phyloP scores from a whole-genome alignment of 2,888 invertebrate species.

The Tiphia femorata region DNA sequence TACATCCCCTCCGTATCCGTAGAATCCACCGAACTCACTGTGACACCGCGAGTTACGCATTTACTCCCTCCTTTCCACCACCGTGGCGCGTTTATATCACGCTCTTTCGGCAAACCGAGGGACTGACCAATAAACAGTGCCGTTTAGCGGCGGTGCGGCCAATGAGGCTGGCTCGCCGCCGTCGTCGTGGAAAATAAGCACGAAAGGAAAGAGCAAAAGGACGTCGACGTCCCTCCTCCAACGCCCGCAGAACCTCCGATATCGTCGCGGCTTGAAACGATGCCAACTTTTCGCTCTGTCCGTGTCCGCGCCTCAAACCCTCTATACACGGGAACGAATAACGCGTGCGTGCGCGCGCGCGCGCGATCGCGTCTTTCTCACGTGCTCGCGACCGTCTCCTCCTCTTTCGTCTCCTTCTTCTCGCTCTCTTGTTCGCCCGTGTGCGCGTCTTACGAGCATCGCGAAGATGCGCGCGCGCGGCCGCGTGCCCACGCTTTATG shows the following conservation, averaged over 20 bases:
- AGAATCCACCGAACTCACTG: too few relatives aligned
- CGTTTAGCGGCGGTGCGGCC: conserved; percentile 28
- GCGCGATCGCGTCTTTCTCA: conserved; percentile 2
- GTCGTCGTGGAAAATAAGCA: conserved; percentile 54
- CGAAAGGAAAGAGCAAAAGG: conserved; percentile 35
- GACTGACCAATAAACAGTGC: conserved; percentile 29
- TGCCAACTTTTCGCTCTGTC: conserved; percentile 41
- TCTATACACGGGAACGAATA: conserved; percentile 11
- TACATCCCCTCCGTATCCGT: too few relatives aligned
- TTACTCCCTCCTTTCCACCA: too few relatives aligned
- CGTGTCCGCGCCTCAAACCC: conserved; percentile 15
- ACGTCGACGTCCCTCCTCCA: too few relatives aligned
- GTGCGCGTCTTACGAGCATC: too few relatives aligned
- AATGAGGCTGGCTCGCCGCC: conserved; percentile 37
- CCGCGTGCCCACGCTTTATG: too few relatives aligned
- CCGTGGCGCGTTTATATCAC: too few relatives aligned
- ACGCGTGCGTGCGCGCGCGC: conserved; percentile 6
- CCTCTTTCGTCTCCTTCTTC: too few relatives aligned
- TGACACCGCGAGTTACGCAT: too few relatives aligned
- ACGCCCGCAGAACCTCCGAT: conserved; percentile 25
- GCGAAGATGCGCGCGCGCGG: conserved; percentile 7
- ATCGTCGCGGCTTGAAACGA: conserved; percentile 47
- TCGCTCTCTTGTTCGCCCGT: too few relatives aligned
- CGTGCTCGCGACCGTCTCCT: conserved; percentile 16
- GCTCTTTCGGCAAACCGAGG: too few relatives aligned